Conservation (phyloP, 2,888 invertebrate species). For the Dastarcus helophoroides region DNA sequence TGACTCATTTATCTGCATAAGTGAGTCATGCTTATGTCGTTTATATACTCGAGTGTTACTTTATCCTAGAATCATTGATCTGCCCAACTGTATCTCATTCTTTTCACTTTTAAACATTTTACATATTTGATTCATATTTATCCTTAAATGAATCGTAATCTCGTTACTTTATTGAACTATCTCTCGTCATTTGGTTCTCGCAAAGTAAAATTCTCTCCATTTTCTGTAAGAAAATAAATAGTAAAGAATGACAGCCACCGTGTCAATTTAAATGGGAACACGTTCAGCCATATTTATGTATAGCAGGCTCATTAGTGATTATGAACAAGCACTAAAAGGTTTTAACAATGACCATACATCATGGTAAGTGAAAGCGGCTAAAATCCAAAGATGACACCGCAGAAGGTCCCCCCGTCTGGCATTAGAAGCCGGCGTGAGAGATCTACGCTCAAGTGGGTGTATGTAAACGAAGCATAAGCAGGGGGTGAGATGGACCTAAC, state of each 20-base stretch:
- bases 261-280: constrained; percentile 1
- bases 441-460: constrained; percentile 6
- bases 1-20: too few relatives aligned
- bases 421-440: constrained; percentile 2
- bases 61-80: too few relatives aligned
- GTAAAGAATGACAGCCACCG: background rate
- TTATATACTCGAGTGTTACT: too few relatives aligned
- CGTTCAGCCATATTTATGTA: background rate
- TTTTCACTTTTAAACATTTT: too few relatives aligned
- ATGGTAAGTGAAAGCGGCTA: constrained; percentile 29
- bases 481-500: background rate
- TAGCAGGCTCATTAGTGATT: constrained; percentile 15
- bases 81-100: too few relatives aligned
- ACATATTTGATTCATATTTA: too few relatives aligned
- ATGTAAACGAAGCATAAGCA: constrained; percentile 3
- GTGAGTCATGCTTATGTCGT: too few relatives aligned
- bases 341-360: constrained; percentile 25
- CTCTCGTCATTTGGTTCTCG: too few relatives aligned
- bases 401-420: constrained; percentile 14
- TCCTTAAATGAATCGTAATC: too few relatives aligned
- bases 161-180: too few relatives aligned
- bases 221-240: too few relatives aligned
- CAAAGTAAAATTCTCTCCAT: too few relatives aligned
- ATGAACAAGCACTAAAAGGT: constrained; percentile 26
- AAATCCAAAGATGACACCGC: constrained; percentile 25